phyloP scores from a whole-genome alignment of 1,140 invertebrate species.

The Nasonia giraulti region DNA sequence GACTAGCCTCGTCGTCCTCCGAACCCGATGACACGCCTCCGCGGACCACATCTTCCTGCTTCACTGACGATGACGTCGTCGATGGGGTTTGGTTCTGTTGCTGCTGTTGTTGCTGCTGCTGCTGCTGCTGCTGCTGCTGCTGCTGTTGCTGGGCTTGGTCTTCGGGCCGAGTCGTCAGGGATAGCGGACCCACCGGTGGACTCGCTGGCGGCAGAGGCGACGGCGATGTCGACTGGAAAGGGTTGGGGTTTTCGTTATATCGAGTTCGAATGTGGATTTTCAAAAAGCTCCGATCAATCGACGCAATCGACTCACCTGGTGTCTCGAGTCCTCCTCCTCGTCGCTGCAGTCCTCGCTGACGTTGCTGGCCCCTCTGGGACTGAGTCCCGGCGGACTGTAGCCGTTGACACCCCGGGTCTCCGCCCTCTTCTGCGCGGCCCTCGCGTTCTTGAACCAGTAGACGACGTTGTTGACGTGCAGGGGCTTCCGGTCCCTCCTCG shows the following conservation, averaged over 20 bases:
- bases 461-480: constrained; percentile 98
- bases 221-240: constrained; percentile 66
- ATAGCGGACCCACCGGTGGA: constrained; percentile 79
- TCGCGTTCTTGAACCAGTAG: constrained; percentile 99
- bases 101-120: constrained; percentile 31
- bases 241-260: not conserved
- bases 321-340: constrained; percentile 71
- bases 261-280: not conserved
- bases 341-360: constrained; percentile 73
- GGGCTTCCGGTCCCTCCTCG: constrained; percentile 91
- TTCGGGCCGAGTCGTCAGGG: constrained; percentile 77
- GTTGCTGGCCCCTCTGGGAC: constrained; percentile 71
- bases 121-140: constrained; percentile 34
- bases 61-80: constrained; percentile 65
- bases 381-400: constrained; percentile 71
- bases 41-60: constrained; percentile 66
- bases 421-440: constrained; percentile 94
- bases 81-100: constrained; percentile 55
- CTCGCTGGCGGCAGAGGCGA: constrained; percentile 76
- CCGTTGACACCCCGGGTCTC: constrained; percentile 80
- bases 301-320: constrained; percentile 61
- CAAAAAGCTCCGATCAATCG: not conserved
- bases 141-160: constrained; percentile 62
- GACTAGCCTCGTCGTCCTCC: constrained; percentile 70
- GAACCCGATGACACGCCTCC: constrained; percentile 71